Evolutionary conservation across 2,797 vertebrate species (phyloP).

Genomic region (Acrossocheilus wenchowensis): DNA sequence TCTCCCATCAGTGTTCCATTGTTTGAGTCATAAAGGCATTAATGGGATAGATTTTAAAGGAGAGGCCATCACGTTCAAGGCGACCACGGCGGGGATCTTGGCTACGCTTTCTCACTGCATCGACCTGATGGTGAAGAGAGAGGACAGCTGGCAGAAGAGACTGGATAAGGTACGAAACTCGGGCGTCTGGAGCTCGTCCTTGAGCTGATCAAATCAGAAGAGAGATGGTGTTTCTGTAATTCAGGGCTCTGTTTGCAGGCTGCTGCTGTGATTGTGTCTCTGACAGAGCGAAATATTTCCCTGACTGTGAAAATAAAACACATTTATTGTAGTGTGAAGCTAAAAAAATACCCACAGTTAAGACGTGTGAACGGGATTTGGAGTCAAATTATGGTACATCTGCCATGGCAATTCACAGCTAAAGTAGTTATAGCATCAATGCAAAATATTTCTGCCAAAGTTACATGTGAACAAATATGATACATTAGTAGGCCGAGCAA

Average conservation of each 20-base stretch:
- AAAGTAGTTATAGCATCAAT: neutral
- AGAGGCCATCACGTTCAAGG: conserved; percentile 98
- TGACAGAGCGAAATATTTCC: neutral
- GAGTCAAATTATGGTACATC: neutral
- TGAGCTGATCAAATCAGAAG: neutral
- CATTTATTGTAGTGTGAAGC: neutral
- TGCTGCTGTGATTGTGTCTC: neutral
- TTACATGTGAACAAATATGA: neutral
- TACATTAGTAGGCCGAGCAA: neutral
- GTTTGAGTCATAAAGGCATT: conserved; percentile 89
- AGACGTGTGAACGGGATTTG: neutral
- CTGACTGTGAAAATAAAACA: neutral
- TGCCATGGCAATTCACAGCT: neutral
- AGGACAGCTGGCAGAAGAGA: conserved; percentile 97
- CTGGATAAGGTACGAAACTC: conserved; percentile 88
- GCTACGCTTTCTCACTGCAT: conserved; percentile 96
- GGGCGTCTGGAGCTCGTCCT: neutral
- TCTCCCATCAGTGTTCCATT: conserved; percentile 78
- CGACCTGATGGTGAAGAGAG: conserved; percentile 96
- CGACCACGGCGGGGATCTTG: conserved; percentile 95
- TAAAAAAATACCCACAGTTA: neutral
- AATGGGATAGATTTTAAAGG: conserved; percentile 98
- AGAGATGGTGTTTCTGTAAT: neutral
- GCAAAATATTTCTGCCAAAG: too few relatives aligned
- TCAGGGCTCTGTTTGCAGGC: neutral